Percentiles rank a stretch among this genome's conserved stretches.
Conservation (phyloP, 1,140 invertebrate genomes). For the Calycopis cecrops region DNA sequence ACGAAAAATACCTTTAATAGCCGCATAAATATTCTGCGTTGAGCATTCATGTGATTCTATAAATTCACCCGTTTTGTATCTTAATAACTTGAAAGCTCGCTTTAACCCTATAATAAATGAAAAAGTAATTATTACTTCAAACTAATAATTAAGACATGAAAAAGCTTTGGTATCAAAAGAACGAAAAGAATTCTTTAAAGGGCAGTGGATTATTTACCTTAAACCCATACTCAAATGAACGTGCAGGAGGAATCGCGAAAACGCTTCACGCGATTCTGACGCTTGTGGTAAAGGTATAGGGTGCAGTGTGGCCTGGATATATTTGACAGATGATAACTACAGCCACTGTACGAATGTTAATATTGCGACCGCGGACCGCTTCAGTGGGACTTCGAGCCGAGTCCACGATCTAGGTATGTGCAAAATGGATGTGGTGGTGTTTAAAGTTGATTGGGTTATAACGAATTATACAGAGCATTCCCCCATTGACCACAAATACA, state of each 20-base stretch:
- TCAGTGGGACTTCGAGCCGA: conserved; percentile 48
- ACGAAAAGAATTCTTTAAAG: conserved; percentile 18
- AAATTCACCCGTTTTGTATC: too few species aligned
- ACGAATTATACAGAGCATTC: too few species aligned
- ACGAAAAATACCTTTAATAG: too few species aligned
- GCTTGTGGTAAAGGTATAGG: conserved; percentile 3
- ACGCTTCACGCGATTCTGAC: conserved; percentile 11
- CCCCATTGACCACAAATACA: too few species aligned
- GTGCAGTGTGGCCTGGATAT: conserved; percentile 15
- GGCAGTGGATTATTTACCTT: conserved; percentile 26
- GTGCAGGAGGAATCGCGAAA: conserved; percentile 4
- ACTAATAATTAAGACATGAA: conserved; percentile 12
- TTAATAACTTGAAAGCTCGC: too few species aligned
- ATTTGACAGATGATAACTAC: conserved; percentile 41
- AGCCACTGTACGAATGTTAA: conserved; percentile 57
- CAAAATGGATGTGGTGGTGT: conserved; percentile 25
- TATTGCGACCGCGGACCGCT: conserved; percentile 60
- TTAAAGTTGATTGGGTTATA: neutral
- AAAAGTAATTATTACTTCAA: conserved; percentile 5
- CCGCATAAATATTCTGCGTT: too few species aligned
- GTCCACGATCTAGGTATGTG: conserved; percentile 23
- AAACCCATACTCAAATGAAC: conserved; percentile 20
- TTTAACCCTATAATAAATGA: neutral
- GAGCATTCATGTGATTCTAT: too few species aligned
- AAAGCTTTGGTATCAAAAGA: conserved; percentile 12